Base-by-base conservation (phyloP, 2,113 vertebrate genomes). In the Macrotis lagotis region DNA sequence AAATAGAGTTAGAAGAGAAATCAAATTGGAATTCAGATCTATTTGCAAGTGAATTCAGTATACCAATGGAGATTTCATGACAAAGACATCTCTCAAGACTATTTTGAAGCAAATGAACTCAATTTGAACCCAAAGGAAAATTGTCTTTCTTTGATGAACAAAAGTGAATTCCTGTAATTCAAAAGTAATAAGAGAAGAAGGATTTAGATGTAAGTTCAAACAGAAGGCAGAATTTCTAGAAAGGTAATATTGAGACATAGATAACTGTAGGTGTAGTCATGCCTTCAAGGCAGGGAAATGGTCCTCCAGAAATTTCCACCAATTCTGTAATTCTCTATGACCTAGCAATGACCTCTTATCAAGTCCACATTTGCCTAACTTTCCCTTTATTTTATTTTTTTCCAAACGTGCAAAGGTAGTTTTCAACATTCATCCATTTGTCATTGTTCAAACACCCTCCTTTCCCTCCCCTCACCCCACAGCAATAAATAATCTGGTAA, bases 181-280 rank as follows among this genome's bases (percentile, higher is more conserved):
- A 8, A 37, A 22, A 1, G 16, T 22, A 74, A n/a, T 74, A 44
- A 44, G 37, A 44, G 37, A 83, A 19, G n/a, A 83, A 83, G 19
- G 16, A n/a, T 22, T 16, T 74, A 74, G 37, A n/a, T 28, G 0
- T 7, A 2, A 55, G 47, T 89, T 96, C 19, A 55, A 96, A 89
- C 48, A 91, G 90, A 93, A 91, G 37, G 14, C 4, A 93, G 47
- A 50, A 91, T 92, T 94, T 95, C 95, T 93, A 59, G 44, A 94
- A 83, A 89, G 0, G 6, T 10, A 53, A 59, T 28, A 52, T 51
- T 55, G 88, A 95, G 90, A 92, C 25, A 50, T 6, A 83, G 28
- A 93, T 25, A 7, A 66, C 83, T 50, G 49, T 25, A 44, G 66
- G 83, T 94, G 10, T 44, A 91, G 11, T 55, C 89, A 83, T 90